phyloP scores from a whole-genome alignment of 2,888 invertebrate genomes.

The Cephus nigrinus region DNA sequence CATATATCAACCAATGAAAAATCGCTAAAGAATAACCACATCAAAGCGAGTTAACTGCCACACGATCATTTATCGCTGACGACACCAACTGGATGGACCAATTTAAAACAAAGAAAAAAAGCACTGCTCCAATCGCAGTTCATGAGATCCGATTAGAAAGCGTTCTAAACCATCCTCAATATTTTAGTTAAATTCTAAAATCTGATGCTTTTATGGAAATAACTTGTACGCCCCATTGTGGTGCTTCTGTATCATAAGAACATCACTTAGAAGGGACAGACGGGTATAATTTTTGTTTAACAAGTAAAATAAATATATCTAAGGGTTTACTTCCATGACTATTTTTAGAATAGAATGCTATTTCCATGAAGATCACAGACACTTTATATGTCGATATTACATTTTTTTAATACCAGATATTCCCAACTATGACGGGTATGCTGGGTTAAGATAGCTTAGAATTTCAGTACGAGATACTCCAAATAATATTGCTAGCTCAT shows the following conservation, averaged over 20 bases:
- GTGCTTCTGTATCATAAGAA: not conserved
- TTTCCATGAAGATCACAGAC: too few species aligned
- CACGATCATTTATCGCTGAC: not conserved
- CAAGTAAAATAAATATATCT: not conserved
- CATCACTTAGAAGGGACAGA: too few species aligned
- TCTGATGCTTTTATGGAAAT: not conserved
- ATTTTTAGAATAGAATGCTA: not conserved
- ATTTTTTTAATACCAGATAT: not conserved
- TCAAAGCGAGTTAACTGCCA: not conserved
- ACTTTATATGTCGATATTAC: too few species aligned
- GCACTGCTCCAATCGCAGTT: not conserved
- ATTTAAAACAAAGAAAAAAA: not conserved
- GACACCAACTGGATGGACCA: not conserved
- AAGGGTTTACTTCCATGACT: too few species aligned
- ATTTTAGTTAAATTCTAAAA: not conserved
- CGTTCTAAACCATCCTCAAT: not conserved
- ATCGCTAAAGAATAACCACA: not conserved
- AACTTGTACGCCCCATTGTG: too few species aligned
- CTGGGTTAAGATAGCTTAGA: not conserved
- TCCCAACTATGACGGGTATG: not conserved
- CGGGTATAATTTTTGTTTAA: not conserved
- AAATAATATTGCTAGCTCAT: too few species aligned
- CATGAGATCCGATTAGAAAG: not conserved
- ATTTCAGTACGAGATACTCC: not conserved
- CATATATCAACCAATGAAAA: not conserved